phyloP scores from a whole-genome alignment of 2,113 vertebrate genomes.

The Micronisus gabar region DNA sequence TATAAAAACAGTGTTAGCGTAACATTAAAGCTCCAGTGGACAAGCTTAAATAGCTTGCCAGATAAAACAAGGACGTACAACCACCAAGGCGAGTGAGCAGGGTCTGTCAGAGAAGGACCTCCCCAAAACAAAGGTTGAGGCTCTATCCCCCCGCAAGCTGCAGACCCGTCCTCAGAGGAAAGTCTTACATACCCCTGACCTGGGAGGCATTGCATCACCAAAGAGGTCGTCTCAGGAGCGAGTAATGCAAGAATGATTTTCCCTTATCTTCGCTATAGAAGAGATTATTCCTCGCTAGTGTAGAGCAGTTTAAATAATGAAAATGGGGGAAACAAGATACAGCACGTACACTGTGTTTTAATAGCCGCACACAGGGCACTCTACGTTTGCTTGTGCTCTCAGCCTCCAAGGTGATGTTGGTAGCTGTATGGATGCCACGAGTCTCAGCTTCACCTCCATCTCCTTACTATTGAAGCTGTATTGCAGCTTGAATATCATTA shows the following conservation, averaged over 20 bases:
- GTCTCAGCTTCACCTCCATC: background rate
- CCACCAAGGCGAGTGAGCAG: rapidly evolving
- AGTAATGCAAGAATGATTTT: background rate
- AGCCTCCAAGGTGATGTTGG: background rate
- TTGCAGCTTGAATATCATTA: background rate
- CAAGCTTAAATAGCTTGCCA: background rate
- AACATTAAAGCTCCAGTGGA: background rate
- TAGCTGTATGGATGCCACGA: rapidly evolving
- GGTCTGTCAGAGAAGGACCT: background rate
- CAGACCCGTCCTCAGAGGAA: background rate
- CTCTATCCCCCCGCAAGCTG: background rate
- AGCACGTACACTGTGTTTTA: background rate
- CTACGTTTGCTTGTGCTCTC: background rate
- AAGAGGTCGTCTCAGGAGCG: background rate
- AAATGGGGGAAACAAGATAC: background rate
- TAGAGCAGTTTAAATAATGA: background rate
- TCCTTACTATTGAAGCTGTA: background rate
- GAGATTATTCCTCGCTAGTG: background rate
- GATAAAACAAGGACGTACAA: background rate
- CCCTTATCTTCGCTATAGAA: background rate
- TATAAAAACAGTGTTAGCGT: background rate
- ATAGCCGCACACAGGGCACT: too few species aligned
- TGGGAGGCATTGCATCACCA: background rate
- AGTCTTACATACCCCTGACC: background rate
- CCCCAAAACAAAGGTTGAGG: background rate